Conservation (phyloP, 2,797 vertebrate species). For the Centroberyx gerrardi region DNA sequence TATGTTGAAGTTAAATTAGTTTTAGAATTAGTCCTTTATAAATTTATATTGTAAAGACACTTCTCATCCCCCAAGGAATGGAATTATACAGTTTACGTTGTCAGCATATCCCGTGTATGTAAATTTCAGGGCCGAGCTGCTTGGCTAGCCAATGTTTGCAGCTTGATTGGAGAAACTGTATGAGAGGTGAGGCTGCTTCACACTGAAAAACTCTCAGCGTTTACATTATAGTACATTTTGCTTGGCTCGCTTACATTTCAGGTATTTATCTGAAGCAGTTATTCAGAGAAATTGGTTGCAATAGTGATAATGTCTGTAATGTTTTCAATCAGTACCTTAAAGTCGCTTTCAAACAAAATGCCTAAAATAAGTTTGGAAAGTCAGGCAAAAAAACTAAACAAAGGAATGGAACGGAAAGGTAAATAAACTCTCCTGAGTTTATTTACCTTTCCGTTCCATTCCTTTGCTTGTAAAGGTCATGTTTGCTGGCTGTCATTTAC, state of each 20-base stretch:
- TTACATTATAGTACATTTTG: too few relatives aligned
- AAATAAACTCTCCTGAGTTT: slow-evolving; percentile 16
- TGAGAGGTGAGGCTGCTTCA: neutral
- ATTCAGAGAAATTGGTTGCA: too few relatives aligned
- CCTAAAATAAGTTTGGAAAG: neutral
- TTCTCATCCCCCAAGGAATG: neutral
- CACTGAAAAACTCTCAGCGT: too few relatives aligned
- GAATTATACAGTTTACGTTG: neutral
- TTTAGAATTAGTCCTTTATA: neutral
- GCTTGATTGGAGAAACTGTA: neutral
- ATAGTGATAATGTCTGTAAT: too few relatives aligned
- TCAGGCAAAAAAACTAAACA: too few relatives aligned
- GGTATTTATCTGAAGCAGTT: too few relatives aligned
- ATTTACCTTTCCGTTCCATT: too few relatives aligned
- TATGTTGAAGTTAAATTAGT: neutral
- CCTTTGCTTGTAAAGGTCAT: slow-evolving; percentile 38
- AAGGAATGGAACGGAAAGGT: neutral
- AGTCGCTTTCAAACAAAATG: too few relatives aligned
- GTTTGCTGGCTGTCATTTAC: slow-evolving; percentile 49
- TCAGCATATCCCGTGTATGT: neutral
- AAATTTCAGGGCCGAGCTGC: neutral
- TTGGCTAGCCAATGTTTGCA: neutral
- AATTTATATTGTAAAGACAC: neutral
- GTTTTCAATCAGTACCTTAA: too few relatives aligned
- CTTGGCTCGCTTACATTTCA: too few relatives aligned